Evolutionary conservation across 2,888 invertebrate genomes (phyloP), one percentile per base, ranked within the genome.

Genomic region (Pinctada fucata): DNA sequence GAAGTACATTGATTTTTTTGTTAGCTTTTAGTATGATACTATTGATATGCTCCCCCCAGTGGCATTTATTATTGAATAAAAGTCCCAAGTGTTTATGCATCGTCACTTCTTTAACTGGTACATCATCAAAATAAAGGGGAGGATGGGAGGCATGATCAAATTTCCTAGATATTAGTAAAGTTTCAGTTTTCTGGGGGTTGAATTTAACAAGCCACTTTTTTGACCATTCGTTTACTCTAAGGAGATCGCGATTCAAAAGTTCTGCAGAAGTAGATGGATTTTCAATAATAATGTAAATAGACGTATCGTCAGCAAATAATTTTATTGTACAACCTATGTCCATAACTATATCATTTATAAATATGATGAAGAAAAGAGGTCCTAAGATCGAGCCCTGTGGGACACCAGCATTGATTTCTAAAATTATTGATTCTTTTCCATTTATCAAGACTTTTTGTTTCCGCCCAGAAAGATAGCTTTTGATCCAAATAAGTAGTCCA

Each of bases 291-390:
- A 73, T 73, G 49, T 73, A 73, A 51, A 75, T 13, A 4, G 65
- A 65, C 8, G 75, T 68, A 52, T 75, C 75, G 48, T 75, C 68
- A 6, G 75, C 75, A 52, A 75, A 75, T n/a, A 75, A 58, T 75
- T 50, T 75, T n/a, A 68, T 75, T 8, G 31, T 51, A 31, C 51
- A 68, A n/a, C 31, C 45, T 45, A 45, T 64, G 10, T 73, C 66
- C 6, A 16, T 10, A 8, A 73, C 73, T 16, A 73, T 63, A 48
- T 73, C 73, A 16, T 73, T 73, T 65, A 73, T 73, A 52, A 75
- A 68, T n/a, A n/a, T n/a, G n/a, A n/a, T n/a, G 48, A 75, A 68
- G 8, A 75, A 52, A 6, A 75, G 50, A 45, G 52, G 75, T 3
- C 75, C 75, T 48, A 75, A 48, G 51, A 68, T 68, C 31, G 65